Percentiles rank a stretch among this genome's conserved stretches.
phyloP scores from a whole-genome alignment of 1,140 invertebrate species.

The Bombus cullumanus region DNA sequence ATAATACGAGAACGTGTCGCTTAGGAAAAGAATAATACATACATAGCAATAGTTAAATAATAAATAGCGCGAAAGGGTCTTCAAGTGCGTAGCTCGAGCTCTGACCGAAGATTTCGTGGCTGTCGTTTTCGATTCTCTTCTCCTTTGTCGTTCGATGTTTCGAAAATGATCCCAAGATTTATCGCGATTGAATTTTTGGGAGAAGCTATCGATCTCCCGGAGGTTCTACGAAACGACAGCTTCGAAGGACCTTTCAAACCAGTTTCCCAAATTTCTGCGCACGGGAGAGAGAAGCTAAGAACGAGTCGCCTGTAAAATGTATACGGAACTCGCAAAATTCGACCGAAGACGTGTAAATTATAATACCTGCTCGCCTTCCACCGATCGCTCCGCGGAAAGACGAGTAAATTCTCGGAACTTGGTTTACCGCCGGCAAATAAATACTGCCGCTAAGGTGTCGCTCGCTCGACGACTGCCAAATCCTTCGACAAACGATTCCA shows the following conservation, averaged over 20 bases:
- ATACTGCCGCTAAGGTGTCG: background rate
- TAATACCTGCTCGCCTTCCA: conserved; percentile 44
- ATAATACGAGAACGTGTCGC: no score
- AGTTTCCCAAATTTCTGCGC: conserved; percentile 62
- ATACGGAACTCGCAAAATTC: conserved; percentile 34
- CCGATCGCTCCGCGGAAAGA: background rate
- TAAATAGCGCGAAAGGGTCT: background rate
- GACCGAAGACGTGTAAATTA: conserved; percentile 63
- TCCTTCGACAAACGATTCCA: background rate
- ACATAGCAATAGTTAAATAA: background rate
- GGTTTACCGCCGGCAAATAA: background rate
- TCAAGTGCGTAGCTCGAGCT: background rate
- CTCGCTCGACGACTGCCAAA: background rate
- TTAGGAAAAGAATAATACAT: background rate
- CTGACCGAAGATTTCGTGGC: conserved; percentile 12
- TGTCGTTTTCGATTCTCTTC: conserved; percentile 25
- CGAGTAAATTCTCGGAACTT: background rate
- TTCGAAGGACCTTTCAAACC: conserved; percentile 60
- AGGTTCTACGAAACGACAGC: conserved; percentile 60
- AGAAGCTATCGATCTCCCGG: conserved; percentile 60
- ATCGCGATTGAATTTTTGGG: conserved; percentile 60
- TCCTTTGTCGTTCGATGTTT: background rate
- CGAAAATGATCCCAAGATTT: conserved; percentile 46
- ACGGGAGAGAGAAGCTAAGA: conserved; percentile 54
- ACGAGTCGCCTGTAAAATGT: conserved; percentile 50